These are phyloP conservation scores for Tethya wilhelma DNA, from an alignment of 37 sponge, comb jelly and placozoan genomes.

Conservation along the genomic window DNA sequence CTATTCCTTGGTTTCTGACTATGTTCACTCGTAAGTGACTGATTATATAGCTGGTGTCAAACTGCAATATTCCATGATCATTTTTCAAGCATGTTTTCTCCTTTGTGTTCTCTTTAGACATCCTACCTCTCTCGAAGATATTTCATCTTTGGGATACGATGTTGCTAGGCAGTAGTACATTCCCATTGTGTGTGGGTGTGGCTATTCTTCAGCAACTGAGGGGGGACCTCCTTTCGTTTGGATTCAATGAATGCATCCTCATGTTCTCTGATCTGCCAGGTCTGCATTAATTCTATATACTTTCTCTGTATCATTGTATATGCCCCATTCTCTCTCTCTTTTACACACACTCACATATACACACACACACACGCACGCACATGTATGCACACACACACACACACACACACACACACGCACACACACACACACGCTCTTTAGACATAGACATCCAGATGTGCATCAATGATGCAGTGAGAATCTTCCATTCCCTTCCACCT, in stretches of 20 bases:
- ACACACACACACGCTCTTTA: constrained; percentile 19
- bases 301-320: neutral
- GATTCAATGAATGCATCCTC: constrained; percentile 98
- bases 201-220: constrained; percentile 90
- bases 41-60: no score
- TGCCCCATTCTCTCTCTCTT: neutral
- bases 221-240: constrained; percentile 74
- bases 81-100: neutral
- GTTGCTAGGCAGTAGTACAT: constrained; percentile 83
- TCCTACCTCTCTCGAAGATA: constrained; percentile 93
- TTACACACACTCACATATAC: constrained; percentile 2
- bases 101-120: constrained; percentile 57
- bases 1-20: constrained; percentile 99
- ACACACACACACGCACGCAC: neutral
- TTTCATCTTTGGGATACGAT: constrained; percentile 95
- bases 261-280: constrained; percentile 99
- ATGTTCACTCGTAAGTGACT: constrained; percentile 98
- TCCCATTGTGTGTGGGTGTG: constrained; percentile 93
- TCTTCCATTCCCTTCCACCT: constrained; percentile 71
- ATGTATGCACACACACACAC: constrained; percentile 2
- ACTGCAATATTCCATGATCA: neutral
- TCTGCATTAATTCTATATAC: constrained; percentile 3
- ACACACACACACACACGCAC: no score
- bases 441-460: constrained; percentile 88
- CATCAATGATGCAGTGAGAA: constrained; percentile 56